phyloP scores from a whole-genome alignment of 1,140 invertebrate species.

The Leptoteleia sp. region DNA sequence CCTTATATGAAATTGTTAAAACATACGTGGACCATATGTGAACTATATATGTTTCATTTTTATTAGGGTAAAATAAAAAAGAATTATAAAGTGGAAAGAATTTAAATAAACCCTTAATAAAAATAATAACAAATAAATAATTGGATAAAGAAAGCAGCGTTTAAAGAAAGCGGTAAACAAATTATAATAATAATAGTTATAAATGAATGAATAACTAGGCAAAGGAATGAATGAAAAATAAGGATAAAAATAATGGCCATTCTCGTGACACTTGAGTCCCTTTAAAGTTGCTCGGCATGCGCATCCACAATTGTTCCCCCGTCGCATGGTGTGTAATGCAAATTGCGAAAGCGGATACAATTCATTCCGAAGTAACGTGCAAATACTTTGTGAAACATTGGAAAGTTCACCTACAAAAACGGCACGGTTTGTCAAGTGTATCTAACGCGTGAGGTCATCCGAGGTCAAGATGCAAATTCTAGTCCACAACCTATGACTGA shows the following conservation, averaged over 20 bases:
- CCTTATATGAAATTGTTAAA: too few relatives aligned
- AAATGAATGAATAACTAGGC: too few relatives aligned
- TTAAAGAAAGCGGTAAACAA: too few relatives aligned
- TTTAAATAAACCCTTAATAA: too few relatives aligned
- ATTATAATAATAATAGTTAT: too few relatives aligned
- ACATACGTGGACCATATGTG: too few relatives aligned
- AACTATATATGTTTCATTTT: too few relatives aligned
- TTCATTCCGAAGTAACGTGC: constrained; percentile 43
- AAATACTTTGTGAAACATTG: constrained; percentile 58
- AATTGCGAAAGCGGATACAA: constrained; percentile 62
- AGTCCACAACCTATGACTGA: constrained; percentile 2
- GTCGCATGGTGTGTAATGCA: constrained; percentile 24
- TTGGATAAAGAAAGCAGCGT: too few relatives aligned
- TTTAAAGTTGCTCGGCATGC: constrained; percentile 20
- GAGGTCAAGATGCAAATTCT: constrained; percentile 34
- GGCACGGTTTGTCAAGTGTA: constrained; percentile 21
- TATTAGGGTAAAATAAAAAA: too few relatives aligned
- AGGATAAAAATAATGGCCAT: not conserved
- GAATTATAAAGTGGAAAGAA: too few relatives aligned
- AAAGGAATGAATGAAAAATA: too few relatives aligned
- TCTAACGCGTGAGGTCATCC: constrained; percentile 12
- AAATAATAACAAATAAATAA: too few relatives aligned
- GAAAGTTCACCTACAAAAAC: constrained; percentile 55
- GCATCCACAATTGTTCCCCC: constrained; percentile 5
- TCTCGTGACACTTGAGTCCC: constrained; percentile 20